Conservation (phyloP, 2,797 vertebrate genomes). For the Dryobates pubescens region DNA sequence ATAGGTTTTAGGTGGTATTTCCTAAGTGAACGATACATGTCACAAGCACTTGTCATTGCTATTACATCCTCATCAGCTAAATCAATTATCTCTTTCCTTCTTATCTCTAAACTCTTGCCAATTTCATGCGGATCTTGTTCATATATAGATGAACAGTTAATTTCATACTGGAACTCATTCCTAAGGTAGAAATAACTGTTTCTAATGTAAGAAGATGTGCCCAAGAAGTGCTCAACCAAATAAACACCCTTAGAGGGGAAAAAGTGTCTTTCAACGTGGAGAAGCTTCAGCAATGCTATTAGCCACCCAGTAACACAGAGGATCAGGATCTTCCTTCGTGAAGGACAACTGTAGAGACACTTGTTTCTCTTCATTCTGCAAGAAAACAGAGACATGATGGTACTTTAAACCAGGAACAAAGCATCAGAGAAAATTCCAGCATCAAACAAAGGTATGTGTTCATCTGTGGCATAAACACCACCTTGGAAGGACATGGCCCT, state of each 20-base stretch:
- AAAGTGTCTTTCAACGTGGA: slow-evolving; percentile 79
- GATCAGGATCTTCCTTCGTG: slow-evolving; percentile 79
- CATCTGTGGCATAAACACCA: neutral
- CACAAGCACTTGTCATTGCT: slow-evolving; percentile 83
- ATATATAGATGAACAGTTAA: slow-evolving; percentile 89
- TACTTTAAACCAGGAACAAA: neutral
- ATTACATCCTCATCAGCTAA: slow-evolving; percentile 82
- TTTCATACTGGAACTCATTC: slow-evolving; percentile 64
- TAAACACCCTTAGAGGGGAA: slow-evolving; percentile 78
- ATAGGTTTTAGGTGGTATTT: slow-evolving; percentile 78
- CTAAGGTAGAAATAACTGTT: slow-evolving; percentile 56
- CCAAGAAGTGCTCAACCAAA: slow-evolving; percentile 83
- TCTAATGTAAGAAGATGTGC: slow-evolving; percentile 75
- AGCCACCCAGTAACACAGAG: slow-evolving; percentile 77
- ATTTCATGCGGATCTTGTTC: slow-evolving; percentile 89
- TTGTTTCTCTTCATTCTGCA: slow-evolving; percentile 88
- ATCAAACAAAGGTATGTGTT: neutral
- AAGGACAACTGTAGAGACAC: slow-evolving; percentile 75
- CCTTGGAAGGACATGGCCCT: neutral
- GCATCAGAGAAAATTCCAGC: neutral
- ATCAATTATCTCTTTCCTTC: slow-evolving; percentile 81
- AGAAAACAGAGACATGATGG: neutral
- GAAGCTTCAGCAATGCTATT: slow-evolving; percentile 82
- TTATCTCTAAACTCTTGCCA: slow-evolving; percentile 88
- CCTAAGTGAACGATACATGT: slow-evolving; percentile 76